Evolutionary conservation across 2,888 invertebrate species (phyloP), one percentile per base, ranked within the genome.

Genomic region (Brachycybe producta): DNA sequence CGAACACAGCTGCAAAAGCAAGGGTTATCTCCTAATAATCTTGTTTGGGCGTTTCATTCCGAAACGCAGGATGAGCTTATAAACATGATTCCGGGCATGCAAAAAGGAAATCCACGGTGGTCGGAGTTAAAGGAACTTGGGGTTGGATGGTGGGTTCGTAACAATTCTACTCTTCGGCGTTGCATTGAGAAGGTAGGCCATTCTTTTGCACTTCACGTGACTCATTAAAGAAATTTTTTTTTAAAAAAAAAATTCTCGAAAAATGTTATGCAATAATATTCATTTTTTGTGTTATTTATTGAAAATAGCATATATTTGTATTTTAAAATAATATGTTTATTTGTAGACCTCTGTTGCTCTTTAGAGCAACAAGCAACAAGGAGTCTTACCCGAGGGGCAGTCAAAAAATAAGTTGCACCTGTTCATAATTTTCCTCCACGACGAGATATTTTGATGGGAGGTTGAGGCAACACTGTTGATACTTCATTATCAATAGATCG

Each of bases 31-130:
- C 53, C 57, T 5, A 53, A 91, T 59, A 90, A 94, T 68, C 75
- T 97, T 19, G 94, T 94, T 2, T 99, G 98, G 98, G 98, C 97
- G 0, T 97, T 90, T 70, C 98, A 99, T 68, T 97, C 97, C 0
- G 97, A 98, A 69, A 86, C 91, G 19, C 91, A 94, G 65, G 94
- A 94, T 61, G 97, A 98, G 65, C 72, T 98, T 49, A 70, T 98
- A 13, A 81, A 83, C 52, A 71, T 92, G 44, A 82, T 92, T 57
- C 95, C 97, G 1, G 67, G 67, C 48, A 63, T 70, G 60, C 68
- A 70, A 51, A 67, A 66, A 55, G 67, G 66, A 13, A 67, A 68
- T 50, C 69, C 72, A 0, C 84, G 82, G 41, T 99, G 98, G 98
- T 73, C 77, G 1, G 84, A 87, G 23, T 71, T 98, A 61, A 79